phyloP scores from a whole-genome alignment of 30 jellyfish, hydroid and myxozoan genomes.

The Hydractinia echinata region DNA sequence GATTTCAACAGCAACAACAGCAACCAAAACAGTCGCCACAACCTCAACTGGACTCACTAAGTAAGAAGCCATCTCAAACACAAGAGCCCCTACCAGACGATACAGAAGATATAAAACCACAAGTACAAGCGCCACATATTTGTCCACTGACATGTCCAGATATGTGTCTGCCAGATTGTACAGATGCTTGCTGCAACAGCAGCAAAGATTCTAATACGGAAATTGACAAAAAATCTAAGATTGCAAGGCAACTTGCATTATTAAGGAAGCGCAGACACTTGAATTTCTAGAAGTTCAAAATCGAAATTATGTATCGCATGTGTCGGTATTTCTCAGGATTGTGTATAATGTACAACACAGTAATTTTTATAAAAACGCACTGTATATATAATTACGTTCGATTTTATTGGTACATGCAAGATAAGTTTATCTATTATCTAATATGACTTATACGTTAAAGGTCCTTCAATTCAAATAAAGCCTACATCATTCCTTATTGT shows the following conservation, averaged over 20 bases:
- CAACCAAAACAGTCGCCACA: neutral
- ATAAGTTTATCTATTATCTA: too few relatives aligned
- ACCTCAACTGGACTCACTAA: neutral
- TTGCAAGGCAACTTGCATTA: constrained; percentile 39
- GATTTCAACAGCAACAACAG: too few relatives aligned
- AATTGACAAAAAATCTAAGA: constrained; percentile 68
- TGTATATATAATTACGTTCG: too few relatives aligned
- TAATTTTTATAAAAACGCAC: too few relatives aligned
- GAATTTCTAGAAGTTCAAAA: neutral
- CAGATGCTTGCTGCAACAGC: constrained; percentile 57
- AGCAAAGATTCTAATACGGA: neutral
- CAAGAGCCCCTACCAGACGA: neutral
- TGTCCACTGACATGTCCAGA: constrained; percentile 46
- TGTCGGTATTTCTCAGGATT: too few relatives aligned
- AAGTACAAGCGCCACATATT: constrained; percentile 18
- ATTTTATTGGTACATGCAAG: too few relatives aligned
- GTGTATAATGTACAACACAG: too few relatives aligned
- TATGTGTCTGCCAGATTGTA: constrained; percentile 64
- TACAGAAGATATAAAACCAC: constrained; percentile 7
- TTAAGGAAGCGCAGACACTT: neutral
- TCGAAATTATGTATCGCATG: too few relatives aligned
- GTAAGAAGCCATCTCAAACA: neutral
- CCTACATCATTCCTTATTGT: too few relatives aligned
- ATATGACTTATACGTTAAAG: too few relatives aligned
- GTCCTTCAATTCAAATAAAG: too few relatives aligned